These are phyloP conservation scores for Autographa pulchrina DNA, from an alignment of 2,888 invertebrate genomes.

Conservation along the genomic window DNA sequence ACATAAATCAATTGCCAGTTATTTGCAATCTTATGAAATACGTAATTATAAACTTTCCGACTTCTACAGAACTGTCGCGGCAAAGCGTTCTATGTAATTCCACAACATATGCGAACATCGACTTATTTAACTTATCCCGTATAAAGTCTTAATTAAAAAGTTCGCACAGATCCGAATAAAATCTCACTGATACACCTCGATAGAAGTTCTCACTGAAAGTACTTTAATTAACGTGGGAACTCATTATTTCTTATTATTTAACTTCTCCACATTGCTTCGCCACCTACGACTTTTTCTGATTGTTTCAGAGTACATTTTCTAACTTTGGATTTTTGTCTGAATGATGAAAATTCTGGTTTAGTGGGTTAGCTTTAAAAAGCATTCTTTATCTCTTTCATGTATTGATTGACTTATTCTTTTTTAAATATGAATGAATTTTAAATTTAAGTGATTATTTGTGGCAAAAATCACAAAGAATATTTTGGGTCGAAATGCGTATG, in stretches of 20 bases:
- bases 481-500: too few relatives aligned
- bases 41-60: neutral
- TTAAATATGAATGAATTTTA: too few relatives aligned
- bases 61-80: neutral
- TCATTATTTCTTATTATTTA: conserved; percentile 68
- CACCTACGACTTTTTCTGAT: neutral
- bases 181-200: conserved; percentile 59
- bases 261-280: conserved; percentile 37
- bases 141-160: conserved; percentile 67
- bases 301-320: neutral
- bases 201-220: conserved; percentile 59
- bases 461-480: too few relatives aligned
- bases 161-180: conserved; percentile 62
- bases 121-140: conserved; percentile 44
- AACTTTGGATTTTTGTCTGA: neutral
- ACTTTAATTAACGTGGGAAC: conserved; percentile 67
- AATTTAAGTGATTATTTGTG: too few relatives aligned
- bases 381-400: too few relatives aligned
- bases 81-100: conserved; percentile 20
- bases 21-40: too few relatives aligned
- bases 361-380: neutral
- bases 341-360: neutral
- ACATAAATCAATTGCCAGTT: too few relatives aligned
- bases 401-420: too few relatives aligned
- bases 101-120: conserved; percentile 34